phyloP scores from a whole-genome alignment of 2,113 vertebrate species.

The Ardeotis arabs region DNA sequence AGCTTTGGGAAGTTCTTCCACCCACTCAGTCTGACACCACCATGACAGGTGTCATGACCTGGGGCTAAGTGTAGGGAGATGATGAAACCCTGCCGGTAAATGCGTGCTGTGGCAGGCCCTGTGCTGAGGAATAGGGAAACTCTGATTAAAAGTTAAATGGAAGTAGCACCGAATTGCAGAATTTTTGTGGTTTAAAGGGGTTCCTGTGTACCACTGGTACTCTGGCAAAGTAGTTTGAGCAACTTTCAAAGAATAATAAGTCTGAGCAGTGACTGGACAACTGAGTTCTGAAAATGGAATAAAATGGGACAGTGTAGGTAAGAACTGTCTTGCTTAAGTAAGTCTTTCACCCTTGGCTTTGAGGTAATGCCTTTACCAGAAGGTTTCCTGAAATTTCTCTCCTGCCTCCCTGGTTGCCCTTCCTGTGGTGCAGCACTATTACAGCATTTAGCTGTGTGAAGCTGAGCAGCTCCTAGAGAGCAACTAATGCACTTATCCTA shows the following conservation, averaged over 20 bases:
- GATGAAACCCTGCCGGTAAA: slow-evolving; percentile 21
- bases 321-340: neutral
- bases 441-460: neutral
- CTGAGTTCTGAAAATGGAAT: neutral
- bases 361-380: neutral
- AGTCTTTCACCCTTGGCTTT: neutral
- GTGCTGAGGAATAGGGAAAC: neutral
- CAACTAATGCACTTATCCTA: accelerated
- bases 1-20: slow-evolving; percentile 48
- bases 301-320: neutral
- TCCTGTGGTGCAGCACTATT: neutral
- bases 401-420: neutral
- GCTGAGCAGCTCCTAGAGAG: neutral
- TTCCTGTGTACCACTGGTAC: neutral
- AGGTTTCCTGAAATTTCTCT: neutral
- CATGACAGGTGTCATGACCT: slow-evolving; percentile 52
- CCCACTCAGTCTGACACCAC: slow-evolving; percentile 53
- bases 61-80: neutral
- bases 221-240: neutral
- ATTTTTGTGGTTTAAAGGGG: neutral
- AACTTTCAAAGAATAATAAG: neutral
- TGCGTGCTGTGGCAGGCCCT: neutral
- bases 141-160: neutral
- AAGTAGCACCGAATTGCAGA: neutral
- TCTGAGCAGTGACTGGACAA: neutral